phyloP scores from a whole-genome alignment of 2,888 invertebrate genomes.

The Rhingia campestris region DNA sequence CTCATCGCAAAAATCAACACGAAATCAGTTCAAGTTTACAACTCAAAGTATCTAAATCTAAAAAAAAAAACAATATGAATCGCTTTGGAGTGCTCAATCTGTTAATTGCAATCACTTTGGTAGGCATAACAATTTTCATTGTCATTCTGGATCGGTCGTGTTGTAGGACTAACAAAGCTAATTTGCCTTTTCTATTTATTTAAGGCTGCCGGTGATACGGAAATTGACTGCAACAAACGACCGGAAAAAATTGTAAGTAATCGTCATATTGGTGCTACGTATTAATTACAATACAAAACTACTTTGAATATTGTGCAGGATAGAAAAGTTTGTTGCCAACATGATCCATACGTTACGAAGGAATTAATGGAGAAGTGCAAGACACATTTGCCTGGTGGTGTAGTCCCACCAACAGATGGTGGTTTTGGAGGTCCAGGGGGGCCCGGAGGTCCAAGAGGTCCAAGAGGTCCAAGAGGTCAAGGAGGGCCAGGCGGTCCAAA shows the following conservation, averaged over 20 bases:
- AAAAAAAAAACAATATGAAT: constrained; percentile 16
- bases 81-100: constrained; percentile 62
- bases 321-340: constrained; percentile 37
- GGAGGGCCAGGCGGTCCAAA: not conserved
- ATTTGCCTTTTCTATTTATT: constrained; percentile 58
- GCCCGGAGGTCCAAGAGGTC: not conserved
- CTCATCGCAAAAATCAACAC: not conserved
- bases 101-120: constrained; percentile 55
- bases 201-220: constrained; percentile 43
- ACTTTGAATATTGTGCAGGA: constrained; percentile 5
- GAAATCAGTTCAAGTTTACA: constrained; percentile 41
- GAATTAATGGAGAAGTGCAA: constrained; percentile 35
- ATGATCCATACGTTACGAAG: not conserved
- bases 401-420: not conserved
- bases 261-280: not conserved
- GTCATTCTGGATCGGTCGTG: not conserved
- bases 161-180: constrained; percentile 50
- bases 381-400: not conserved
- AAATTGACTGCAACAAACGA: constrained; percentile 33
- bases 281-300: not conserved
- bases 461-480: not conserved
- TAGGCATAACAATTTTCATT: constrained; percentile 14
- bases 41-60: constrained; percentile 28
- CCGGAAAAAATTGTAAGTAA: constrained; percentile 38
- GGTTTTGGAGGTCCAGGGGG: not conserved